These are phyloP conservation scores for Symphodus melops DNA, from an alignment of 2,113 vertebrate species.

Conservation along the genomic window DNA sequence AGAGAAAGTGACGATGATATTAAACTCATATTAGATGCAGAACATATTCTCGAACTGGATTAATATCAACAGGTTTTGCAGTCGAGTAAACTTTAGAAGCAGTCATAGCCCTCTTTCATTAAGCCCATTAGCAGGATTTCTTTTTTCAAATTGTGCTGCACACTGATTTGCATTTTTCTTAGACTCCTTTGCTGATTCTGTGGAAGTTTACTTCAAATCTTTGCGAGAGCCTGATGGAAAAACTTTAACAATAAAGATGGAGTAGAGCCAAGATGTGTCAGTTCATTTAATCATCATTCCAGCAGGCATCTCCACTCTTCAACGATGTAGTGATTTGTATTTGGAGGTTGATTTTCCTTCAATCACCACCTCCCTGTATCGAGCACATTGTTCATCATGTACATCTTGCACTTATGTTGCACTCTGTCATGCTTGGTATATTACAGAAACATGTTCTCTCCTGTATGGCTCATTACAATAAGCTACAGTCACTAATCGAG, in stretches of 20 bases:
- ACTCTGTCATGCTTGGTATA: constrained; percentile 43
- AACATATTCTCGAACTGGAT: background rate
- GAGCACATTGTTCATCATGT: background rate
- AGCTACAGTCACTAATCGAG: constrained; percentile 52
- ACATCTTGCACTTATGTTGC: constrained; percentile 19
- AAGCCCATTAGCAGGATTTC: background rate
- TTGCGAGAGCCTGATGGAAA: background rate
- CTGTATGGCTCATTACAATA: constrained; percentile 58
- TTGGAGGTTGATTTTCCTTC: background rate
- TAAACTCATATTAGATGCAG: background rate
- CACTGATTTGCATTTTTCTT: background rate
- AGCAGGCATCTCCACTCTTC: background rate
- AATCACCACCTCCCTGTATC: background rate
- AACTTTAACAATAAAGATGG: background rate
- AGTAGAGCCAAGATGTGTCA: background rate
- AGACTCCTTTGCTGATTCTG: background rate
- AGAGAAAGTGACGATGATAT: background rate
- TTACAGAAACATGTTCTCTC: constrained; percentile 51
- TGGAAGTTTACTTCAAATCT: background rate
- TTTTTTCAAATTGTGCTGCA: background rate
- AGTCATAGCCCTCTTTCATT: background rate
- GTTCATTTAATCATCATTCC: background rate
- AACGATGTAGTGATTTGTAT: background rate
- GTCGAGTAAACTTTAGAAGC: background rate
- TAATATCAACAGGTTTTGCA: background rate